phyloP scores from a whole-genome alignment of 2,113 vertebrate genomes.

The Hassar affinis region DNA sequence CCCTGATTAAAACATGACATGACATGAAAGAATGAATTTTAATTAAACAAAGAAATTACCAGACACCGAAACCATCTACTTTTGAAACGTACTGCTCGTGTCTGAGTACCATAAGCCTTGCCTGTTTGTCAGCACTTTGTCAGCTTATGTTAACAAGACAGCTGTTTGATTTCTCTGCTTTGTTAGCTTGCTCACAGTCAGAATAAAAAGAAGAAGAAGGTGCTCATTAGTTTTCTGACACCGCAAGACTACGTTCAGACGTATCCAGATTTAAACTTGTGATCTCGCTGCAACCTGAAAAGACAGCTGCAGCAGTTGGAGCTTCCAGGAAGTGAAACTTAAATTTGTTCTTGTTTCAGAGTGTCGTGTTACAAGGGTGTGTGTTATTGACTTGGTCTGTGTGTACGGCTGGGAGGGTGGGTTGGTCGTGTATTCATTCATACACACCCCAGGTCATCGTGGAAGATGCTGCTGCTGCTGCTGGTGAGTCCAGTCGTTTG shows the following conservation, averaged over 20 bases:
- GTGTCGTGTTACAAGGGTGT: background rate
- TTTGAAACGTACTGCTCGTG: background rate
- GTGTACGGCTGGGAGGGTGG: background rate
- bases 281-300: background rate
- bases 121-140: too few species aligned
- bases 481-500: slow-evolving; percentile 75
- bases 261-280: background rate
- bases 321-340: background rate
- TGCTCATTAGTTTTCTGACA: background rate
- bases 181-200: background rate
- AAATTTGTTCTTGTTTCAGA: background rate
- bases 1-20: background rate
- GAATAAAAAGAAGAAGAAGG: too few species aligned
- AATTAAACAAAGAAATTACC: background rate
- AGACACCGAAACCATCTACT: background rate
- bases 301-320: background rate
- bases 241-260: background rate
- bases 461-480: slow-evolving; percentile 85
- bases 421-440: background rate
- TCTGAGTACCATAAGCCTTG: background rate
- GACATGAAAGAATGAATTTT: background rate
- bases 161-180: background rate
- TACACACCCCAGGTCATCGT: slow-evolving; percentile 89
- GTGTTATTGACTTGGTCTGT: background rate
- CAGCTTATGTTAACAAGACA: background rate